Conservation (phyloP, 2,888 invertebrate species). For the Arctia plantaginis region DNA sequence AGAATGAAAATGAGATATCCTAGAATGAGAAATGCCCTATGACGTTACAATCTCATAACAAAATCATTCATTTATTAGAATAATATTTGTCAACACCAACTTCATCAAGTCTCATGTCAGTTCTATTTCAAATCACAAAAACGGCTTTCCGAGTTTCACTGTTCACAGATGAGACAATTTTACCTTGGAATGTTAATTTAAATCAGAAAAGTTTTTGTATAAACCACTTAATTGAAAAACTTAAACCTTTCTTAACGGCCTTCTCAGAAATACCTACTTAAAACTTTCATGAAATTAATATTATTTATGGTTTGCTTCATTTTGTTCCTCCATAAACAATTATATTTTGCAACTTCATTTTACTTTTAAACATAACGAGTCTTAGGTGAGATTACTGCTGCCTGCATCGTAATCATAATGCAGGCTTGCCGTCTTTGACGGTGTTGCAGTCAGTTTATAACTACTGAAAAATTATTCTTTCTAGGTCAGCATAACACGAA, state of each 20-base stretch:
- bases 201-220: constrained; percentile 18
- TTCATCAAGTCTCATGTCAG: background rate
- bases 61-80: no score
- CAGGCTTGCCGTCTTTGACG: background rate
- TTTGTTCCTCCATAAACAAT: constrained; percentile 2
- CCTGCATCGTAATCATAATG: background rate
- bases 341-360: background rate
- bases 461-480: background rate
- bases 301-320: constrained; percentile 20
- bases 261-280: constrained; percentile 15
- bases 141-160: background rate
- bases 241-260: constrained; percentile 18
- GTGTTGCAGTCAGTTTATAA: background rate
- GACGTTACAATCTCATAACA: background rate
- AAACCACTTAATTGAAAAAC: constrained; percentile 29
- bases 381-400: background rate
- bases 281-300: constrained; percentile 25
- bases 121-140: background rate
- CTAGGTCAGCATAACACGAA: no score
- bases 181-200: constrained; percentile 21
- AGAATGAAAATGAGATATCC: no score
- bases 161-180: background rate
- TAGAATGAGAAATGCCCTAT: no score
- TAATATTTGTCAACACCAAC: background rate
- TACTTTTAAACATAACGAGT: background rate